Conservation (phyloP, 1,140 invertebrate genomes). For the Oncopodura yosiiana region DNA sequence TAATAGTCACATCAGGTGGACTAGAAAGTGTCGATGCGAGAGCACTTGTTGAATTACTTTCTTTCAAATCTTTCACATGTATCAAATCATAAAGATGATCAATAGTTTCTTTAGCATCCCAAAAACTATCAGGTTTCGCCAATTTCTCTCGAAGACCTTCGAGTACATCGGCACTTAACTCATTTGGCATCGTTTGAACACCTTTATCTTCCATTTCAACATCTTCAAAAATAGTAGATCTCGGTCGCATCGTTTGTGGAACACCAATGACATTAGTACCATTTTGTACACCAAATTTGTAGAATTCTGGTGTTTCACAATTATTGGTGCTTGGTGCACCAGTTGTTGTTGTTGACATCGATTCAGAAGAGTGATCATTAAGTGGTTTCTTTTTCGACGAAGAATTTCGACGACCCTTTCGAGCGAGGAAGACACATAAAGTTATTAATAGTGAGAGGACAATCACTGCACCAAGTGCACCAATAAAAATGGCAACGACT, state of each 20-base stretch:
- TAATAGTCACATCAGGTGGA: constrained; percentile 35
- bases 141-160: constrained; percentile 56
- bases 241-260: constrained; percentile 10
- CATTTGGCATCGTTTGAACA: constrained; percentile 60
- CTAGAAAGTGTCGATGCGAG: constrained; percentile 11
- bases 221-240: constrained; percentile 27
- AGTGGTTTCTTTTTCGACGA: background rate
- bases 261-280: background rate
- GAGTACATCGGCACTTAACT: constrained; percentile 61
- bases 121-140: constrained; percentile 60
- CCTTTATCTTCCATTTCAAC: constrained; percentile 50
- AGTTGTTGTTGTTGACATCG: no score
- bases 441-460: constrained; percentile 23
- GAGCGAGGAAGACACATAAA: constrained; percentile 26
- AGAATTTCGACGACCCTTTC: background rate
- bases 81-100: constrained; percentile 67
- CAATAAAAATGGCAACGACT: constrained; percentile 31
- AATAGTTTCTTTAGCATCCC: constrained; percentile 63
- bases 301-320: background rate
- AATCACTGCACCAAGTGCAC: constrained; percentile 24
- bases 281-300: constrained; percentile 10
- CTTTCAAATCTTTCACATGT: constrained; percentile 56
- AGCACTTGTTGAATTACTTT: constrained; percentile 3
- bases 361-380: no score
- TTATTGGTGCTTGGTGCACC: background rate